Evolutionary conservation across 2,797 vertebrate species (phyloP).

Genomic region (Sebastes hubbsi): DNA sequence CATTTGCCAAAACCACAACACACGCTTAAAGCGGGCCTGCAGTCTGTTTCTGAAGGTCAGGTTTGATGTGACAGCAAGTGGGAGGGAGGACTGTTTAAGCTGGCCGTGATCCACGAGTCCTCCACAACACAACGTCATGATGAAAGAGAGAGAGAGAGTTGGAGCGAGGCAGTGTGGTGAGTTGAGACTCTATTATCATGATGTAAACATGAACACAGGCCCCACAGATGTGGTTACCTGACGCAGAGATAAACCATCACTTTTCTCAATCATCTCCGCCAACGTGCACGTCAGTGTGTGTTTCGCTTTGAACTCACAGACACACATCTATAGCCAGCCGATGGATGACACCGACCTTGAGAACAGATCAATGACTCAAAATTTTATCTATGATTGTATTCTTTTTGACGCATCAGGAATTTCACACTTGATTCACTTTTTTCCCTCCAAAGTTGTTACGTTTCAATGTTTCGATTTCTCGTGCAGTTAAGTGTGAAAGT

Average conservation of each 20-base stretch:
- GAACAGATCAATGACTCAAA: not conserved
- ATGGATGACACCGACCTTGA: not conserved
- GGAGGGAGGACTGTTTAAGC: slow-evolving; percentile 38
- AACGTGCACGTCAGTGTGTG: slow-evolving; percentile 5
- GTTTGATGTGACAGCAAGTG: slow-evolving; percentile 60
- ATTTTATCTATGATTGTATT: not conserved
- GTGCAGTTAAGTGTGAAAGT: not conserved
- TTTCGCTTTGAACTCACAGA: slow-evolving; percentile 32
- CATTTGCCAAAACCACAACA: slow-evolving; percentile 56
- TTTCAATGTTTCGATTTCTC: not conserved
- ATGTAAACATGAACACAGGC: slow-evolving; percentile 57
- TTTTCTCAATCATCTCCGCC: slow-evolving; percentile 24
- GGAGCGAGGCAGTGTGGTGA: slow-evolving; percentile 16
- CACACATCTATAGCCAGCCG: not conserved
- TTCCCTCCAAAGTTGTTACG: not conserved
- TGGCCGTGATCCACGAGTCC: slow-evolving; percentile 41
- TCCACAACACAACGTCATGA: slow-evolving; percentile 33
- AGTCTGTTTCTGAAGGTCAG: slow-evolving; percentile 64
- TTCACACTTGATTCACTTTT: not conserved
- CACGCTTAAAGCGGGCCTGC: slow-evolving; percentile 40
- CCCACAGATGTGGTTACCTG: slow-evolving; percentile 61
- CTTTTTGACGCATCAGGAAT: not conserved
- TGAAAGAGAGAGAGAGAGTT: slow-evolving; percentile 33
- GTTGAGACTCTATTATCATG: slow-evolving; percentile 40
- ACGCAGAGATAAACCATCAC: slow-evolving; percentile 46